Evolutionary conservation across 2,888 invertebrate genomes (phyloP), one percentile per base, ranked within the genome.

Genomic region (Tachina grossa): DNA sequence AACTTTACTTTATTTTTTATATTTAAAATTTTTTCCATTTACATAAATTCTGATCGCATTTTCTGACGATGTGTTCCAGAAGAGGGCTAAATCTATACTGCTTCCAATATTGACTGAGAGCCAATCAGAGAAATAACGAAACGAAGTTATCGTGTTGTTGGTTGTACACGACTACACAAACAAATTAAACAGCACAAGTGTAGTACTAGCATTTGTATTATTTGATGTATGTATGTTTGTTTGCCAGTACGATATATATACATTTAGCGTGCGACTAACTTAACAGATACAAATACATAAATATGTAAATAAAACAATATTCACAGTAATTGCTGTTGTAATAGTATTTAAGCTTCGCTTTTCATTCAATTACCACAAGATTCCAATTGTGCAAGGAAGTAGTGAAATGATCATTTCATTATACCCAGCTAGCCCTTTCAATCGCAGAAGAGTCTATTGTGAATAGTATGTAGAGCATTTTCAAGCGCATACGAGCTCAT

Each of bases 71-170:
- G 85, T 80, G 83, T 80, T 85, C 83, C 72, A 80, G 83, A 83
- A 72, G 85, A 85, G 85, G 85, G 83, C 85, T 76, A 85, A 85
- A 80, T 83, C 83, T 76, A 85, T 79, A 85, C 85, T 85, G 83
- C 55, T 79, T 75, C 68, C 75, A 66, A 53, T 76, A 79, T 79
- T 76, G 71, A 72, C 61, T 11, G 85, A 85, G 79, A 66, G 83
- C 77, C 77, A 83, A 78, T 76, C 66, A 74, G 59, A 51, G 19
- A 55, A 47, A 78, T 31, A 65, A 39, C 19, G 16, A 63, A 82
- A 71, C 85, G 85, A 85, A 85, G 85, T 85, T 85, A 78, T 71
- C 74, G 82, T 63, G 65, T 76, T 75, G 45, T 41, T n/a, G 19
- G n/a, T 53, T 63, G 66, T 49, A 63, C n/a, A 53, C 71, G 68